Base-by-base conservation (phyloP, 2,888 invertebrate species). In the Habrosyne pyritoides region DNA sequence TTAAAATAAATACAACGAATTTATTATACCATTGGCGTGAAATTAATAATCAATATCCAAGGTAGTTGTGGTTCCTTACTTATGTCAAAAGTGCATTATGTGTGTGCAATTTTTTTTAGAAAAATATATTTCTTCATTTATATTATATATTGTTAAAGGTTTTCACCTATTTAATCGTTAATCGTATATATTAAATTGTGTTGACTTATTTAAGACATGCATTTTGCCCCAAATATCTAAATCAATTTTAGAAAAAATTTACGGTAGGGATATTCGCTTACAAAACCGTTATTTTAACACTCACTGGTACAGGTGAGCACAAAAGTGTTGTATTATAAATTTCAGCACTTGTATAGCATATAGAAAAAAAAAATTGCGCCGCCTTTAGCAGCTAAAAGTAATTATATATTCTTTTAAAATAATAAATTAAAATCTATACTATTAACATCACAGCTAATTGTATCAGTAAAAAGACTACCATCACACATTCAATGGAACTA, bases 91-190 rank as follows among this genome's bases (percentile, higher is more conserved):
- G 78, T 79, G 78, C 80, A 77, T 78, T 79, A 78, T 61, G 53
- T 59, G 60, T 65, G 83, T 84, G 82, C 83, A 83, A 82, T 81
- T 68, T 66, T 66, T 55, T 64, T 53, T 53, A 59, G 50, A 60
- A 56, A 59, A 63, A 48, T 28, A 53, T 59, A 53, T 53, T 54
- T 51, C 55, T 52, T 28, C 49, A 49, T 49, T 26, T 56, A 53
- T 21, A 54, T 56, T 48, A 53, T 57, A 42, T 14, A 22, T 28
- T 28, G 28, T 18, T 49, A 49, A 28, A 8, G 26, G 14, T 26
- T n/a, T n/a, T n/a, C n/a, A n/a, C n/a, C n/a, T n/a, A n/a, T n/a
- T n/a, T n/a, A n/a, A n/a, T n/a, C n/a, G n/a, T n/a, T n/a, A n/a
- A n/a, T n/a, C 26, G 47, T 60, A 50, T 52, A 14, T 36, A 36